Evolutionary conservation across 1,140 invertebrate species (phyloP), one percentile per base, ranked within the genome.

Genomic region (Hycleus cichorii): DNA sequence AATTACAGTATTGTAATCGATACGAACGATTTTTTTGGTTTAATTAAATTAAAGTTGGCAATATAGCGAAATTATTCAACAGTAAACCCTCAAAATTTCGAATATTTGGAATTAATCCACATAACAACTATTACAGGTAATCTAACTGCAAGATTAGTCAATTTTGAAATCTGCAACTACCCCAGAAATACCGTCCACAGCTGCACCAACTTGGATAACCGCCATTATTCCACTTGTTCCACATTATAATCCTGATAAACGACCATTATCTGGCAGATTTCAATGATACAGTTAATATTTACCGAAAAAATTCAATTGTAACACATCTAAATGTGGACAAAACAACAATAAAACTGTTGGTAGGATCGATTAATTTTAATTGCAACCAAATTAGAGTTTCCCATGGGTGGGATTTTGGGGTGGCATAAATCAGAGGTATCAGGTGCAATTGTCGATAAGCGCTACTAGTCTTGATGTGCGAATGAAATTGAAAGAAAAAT

Each of bases 171-270:
- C 49, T 52, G 49, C 49, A 38, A 43, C 49, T 44, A 52, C 42
- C 39, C 42, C 32, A 0, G 32, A 26, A 52, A 48, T 49, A 47
- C 54, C 47, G 54, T 43, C 46, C 46, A 47, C 54, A 49, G 54
- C 54, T 49, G 46, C 47, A 49, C 54, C 54, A 44, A 48, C 53
- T 56, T 56, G 53, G 53, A 56, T 56, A 56, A 49, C 54, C 54
- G 54, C 54, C 32, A 49, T 57, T 57, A 57, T 57, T 57, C 54
- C 46, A 48, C 32, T 57, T 57, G 48, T 57, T 57, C 54, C 46
- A 48, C 32, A 48, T 57, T 48, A 49, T 57, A 57, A 57, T 57
- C 47, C 46, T 57, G 54, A 57, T 57, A 49, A 57, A 53, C 51
- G 51, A 45, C 46, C 51, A 53, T 53, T 53, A 53, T 53, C 46